A percentile compares a stretch with the other conserved stretches of the same genome.
phyloP scores from a whole-genome alignment of 2,797 vertebrate genomes.

The Pangasius krempfi region DNA sequence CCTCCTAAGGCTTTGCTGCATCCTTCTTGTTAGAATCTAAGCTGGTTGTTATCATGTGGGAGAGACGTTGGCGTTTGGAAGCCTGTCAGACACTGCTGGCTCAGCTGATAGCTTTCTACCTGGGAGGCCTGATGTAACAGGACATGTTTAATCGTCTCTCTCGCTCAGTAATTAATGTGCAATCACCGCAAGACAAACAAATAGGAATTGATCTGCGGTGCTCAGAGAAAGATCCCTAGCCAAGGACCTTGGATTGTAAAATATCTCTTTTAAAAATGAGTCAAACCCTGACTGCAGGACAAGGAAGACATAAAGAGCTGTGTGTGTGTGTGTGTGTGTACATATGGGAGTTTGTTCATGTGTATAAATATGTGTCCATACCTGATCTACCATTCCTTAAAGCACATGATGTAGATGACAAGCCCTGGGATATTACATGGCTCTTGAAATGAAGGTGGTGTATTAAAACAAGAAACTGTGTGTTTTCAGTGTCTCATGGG shows the following conservation, averaged over 20 bases:
- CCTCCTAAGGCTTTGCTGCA: not conserved
- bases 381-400: not conserved
- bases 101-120: slow-evolving; percentile 60
- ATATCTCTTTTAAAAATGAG: slow-evolving; percentile 10
- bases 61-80: slow-evolving; percentile 38
- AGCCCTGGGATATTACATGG: not conserved
- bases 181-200: slow-evolving; percentile 73
- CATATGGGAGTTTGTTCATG: not conserved
- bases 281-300: not conserved
- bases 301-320: not conserved
- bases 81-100: slow-evolving; percentile 57
- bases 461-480: not conserved
- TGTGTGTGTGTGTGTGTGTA: not conserved
- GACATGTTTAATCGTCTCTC: slow-evolving; percentile 64
- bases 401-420: not conserved
- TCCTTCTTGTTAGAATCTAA: slow-evolving; percentile 36
- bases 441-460: slow-evolving; percentile 10
- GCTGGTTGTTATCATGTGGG: not conserved
- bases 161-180: slow-evolving; percentile 70
- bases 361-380: not conserved
- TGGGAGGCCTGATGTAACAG: slow-evolving; percentile 59
- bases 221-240: slow-evolving; percentile 61
- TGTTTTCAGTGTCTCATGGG: slow-evolving; percentile 7
- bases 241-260: slow-evolving; percentile 54
- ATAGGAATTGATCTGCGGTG: slow-evolving; percentile 65